Conservation (phyloP, 2,888 invertebrate species). For the Volucella inflata region DNA sequence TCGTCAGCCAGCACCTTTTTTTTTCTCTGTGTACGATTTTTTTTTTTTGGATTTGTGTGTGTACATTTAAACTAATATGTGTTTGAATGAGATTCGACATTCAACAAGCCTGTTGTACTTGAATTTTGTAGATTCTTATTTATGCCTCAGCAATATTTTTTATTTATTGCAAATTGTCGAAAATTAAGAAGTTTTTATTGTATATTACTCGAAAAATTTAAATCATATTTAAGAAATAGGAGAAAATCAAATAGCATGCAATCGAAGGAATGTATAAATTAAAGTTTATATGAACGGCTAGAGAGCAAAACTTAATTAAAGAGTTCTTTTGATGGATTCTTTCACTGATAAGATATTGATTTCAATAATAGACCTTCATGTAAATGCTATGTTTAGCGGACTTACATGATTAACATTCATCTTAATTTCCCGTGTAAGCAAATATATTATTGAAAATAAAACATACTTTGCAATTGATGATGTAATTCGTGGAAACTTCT, state of each 20-base stretch:
- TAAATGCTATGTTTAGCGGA: too few species aligned
- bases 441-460: conserved; percentile 21
- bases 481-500: conserved; percentile 52
- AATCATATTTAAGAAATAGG: conserved; percentile 3
- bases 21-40: conserved; percentile 53
- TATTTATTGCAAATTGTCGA: conserved; percentile 33
- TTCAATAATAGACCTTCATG: conserved; percentile 2
- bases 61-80: conserved; percentile 42
- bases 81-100: conserved; percentile 69
- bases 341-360: conserved; percentile 15
- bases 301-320: not conserved
- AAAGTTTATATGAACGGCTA: not conserved
- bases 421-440: conserved; percentile 29
- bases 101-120: conserved; percentile 74
- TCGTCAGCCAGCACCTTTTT: conserved; percentile 60
- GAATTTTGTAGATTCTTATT: conserved; percentile 64
- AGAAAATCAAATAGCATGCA: not conserved
- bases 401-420: too few species aligned
- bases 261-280: not conserved
- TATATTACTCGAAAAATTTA: conserved; percentile 1
- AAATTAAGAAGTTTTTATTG: conserved; percentile 38
- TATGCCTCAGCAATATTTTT: conserved; percentile 42
- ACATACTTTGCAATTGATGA: conserved; percentile 55
- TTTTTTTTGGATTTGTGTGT: conserved; percentile 52
- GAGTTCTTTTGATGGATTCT: conserved; percentile 21